Conservation (phyloP, 2,113 vertebrate genomes). For the Rousettus leschenaultii region DNA sequence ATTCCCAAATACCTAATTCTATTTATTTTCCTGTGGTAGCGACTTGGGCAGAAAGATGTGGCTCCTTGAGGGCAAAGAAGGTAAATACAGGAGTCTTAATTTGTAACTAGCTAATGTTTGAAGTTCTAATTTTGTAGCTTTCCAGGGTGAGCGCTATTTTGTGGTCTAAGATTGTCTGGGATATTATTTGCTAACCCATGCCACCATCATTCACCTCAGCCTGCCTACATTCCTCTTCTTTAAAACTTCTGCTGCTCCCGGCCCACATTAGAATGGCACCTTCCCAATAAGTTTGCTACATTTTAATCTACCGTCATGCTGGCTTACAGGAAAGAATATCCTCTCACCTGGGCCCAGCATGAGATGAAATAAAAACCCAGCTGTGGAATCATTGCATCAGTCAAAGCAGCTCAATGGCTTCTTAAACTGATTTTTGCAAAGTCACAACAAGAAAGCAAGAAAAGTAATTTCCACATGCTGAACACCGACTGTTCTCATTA, state of each 20-base stretch:
- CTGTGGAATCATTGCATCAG: neutral
- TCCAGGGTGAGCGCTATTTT: constrained; percentile 14
- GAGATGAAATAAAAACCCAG: neutral
- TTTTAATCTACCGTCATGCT: neutral
- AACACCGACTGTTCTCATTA: neutral
- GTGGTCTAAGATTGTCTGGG: neutral
- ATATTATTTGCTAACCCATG: constrained; percentile 46
- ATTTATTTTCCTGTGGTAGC: neutral
- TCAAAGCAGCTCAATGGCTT: neutral
- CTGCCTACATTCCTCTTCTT: neutral
- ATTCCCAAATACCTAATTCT: neutral
- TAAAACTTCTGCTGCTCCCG: neutral
- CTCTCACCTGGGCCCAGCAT: neutral
- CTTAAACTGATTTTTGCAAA: neutral
- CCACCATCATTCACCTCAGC: neutral
- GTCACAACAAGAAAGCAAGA: neutral
- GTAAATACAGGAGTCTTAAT: constrained; percentile 66
- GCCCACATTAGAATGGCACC: neutral
- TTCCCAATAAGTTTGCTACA: neutral
- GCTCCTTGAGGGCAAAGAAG: neutral
- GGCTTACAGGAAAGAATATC: neutral
- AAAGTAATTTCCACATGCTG: neutral
- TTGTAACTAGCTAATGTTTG: constrained; percentile 47
- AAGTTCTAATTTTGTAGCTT: constrained; percentile 67
- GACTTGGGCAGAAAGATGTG: neutral